Base-by-base conservation (phyloP, 1,140 invertebrate species). In the Eueides isabella region DNA sequence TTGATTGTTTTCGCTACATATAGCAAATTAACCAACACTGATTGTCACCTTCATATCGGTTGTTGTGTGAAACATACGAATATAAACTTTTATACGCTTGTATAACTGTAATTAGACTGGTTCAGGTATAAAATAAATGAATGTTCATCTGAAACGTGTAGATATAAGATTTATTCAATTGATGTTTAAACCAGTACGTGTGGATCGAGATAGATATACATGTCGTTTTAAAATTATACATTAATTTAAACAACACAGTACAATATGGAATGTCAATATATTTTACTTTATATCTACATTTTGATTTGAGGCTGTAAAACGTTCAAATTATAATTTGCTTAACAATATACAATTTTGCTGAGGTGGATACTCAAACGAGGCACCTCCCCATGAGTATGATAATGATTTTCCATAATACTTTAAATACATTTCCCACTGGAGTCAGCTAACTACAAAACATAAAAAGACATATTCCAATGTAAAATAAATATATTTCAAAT, bases 401-500 rank as follows among this genome's bases (percentile, higher is more conserved):
- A 7, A 63, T 63, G 29, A 30, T 55, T 48, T 82, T 77, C 73
- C 77, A 84, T 85, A 89, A 83, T 87, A 85, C 82, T 84, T 85
- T 80, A 81, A 55, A 81, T 86, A 91, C 83, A 87, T 82, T 80
- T 85, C 79, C 82, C 85, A 91, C 84, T 89, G 91, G 88, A 85
- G 84, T 86, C 84, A 83, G 84, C 89, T 91, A 91, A 89, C 89
- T 92, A 91, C 91, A 91, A 92, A 83, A 90, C 88, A 91, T 82
- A 92, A 92, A 91, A 92, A 92, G 91, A 91, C 91, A 90, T 83
- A 84, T 90, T 87, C 85, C 85, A 90, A 91, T 91, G 84, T 89
- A 89, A 92, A 92, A 91, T 92, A 92, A 91, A 91, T 92, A 92
- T 91, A 92, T 92, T 92, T 91, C 91, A 91, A 91, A 91, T 90